These are phyloP conservation scores for Mesembrinibis cayennensis DNA, from an alignment of 2,113 vertebrate genomes.

Conservation along the genomic window DNA sequence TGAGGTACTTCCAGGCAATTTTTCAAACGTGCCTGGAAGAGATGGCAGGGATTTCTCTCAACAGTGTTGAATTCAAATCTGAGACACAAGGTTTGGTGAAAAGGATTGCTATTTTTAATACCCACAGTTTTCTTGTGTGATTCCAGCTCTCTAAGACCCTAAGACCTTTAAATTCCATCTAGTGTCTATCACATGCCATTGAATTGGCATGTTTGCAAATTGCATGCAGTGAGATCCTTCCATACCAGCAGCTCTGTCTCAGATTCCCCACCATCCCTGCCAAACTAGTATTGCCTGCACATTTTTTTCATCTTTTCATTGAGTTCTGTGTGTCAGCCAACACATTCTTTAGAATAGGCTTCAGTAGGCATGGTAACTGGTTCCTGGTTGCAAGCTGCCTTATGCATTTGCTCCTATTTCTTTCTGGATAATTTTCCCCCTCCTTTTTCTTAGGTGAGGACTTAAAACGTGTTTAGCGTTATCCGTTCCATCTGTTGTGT, in stretches of 20 bases:
- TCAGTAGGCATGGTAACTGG: constrained; percentile 83
- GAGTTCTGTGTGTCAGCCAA: constrained; percentile 77
- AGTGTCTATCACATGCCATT: constrained; percentile 74
- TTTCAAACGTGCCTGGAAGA: neutral
- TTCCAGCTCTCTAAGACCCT: constrained; percentile 66
- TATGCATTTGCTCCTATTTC: constrained; percentile 56
- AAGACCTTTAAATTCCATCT: constrained; percentile 77
- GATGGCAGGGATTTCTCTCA: constrained; percentile 17
- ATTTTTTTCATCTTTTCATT: constrained; percentile 82
- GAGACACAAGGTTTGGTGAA: constrained; percentile 34
- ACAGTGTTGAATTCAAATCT: constrained; percentile 10
- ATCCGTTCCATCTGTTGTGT: constrained; percentile 73
- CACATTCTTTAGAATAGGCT: constrained; percentile 79
- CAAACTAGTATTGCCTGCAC: constrained; percentile 75
- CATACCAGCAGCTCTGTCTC: constrained; percentile 76
- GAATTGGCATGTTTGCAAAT: constrained; percentile 82
- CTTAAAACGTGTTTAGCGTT: constrained; percentile 54
- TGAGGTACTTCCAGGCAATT: constrained; percentile 1
- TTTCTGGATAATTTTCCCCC: constrained; percentile 47
- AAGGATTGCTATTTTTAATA: constrained; percentile 50
- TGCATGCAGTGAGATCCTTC: constrained; percentile 74
- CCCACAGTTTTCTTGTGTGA: constrained; percentile 46
- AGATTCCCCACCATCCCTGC: constrained; percentile 75
- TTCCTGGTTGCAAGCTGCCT: constrained; percentile 73
- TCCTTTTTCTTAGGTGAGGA: constrained; percentile 43